Percentiles rank a stretch among this genome's conserved stretches.
phyloP scores from a whole-genome alignment of 2,888 invertebrate genomes.

The Chrysolina americana region DNA sequence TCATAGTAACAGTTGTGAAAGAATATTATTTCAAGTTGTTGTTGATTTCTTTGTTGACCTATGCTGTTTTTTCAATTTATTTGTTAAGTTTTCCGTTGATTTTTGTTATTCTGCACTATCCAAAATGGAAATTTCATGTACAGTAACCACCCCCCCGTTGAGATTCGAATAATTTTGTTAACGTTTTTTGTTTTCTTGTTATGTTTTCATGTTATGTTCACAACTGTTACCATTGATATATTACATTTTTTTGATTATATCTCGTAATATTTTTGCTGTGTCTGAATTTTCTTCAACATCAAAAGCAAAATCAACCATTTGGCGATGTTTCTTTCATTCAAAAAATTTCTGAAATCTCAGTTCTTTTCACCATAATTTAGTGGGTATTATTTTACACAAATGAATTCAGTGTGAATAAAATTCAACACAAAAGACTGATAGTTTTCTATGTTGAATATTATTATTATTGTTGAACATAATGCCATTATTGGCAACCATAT shows the following conservation, averaged over 20 bases:
- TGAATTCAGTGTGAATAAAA: no score
- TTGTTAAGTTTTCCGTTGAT: neutral
- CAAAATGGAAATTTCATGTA: no score
- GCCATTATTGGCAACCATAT: no score
- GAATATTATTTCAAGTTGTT: neutral
- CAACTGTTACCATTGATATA: neutral
- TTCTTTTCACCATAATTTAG: neutral
- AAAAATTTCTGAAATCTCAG: no score
- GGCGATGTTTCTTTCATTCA: no score
- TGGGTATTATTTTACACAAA: neutral
- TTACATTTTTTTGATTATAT: neutral
- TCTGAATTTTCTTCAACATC: no score
- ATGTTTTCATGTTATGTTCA: neutral
- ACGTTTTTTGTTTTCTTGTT: neutral
- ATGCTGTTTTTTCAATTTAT: neutral
- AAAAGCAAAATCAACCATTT: neutral
- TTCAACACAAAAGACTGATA: no score
- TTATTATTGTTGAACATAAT: no score
- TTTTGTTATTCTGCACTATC: neutral
- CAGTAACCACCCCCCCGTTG: no score
- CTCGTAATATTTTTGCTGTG: neutral
- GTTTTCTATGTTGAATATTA: no score
- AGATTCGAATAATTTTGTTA: neutral
- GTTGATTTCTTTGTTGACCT: neutral
- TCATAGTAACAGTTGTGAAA: neutral